Evolutionary conservation across 1,140 invertebrate genomes (phyloP), one percentile per base, ranked within the genome.

Genomic region (Stenopsyche tienmushanensis): DNA sequence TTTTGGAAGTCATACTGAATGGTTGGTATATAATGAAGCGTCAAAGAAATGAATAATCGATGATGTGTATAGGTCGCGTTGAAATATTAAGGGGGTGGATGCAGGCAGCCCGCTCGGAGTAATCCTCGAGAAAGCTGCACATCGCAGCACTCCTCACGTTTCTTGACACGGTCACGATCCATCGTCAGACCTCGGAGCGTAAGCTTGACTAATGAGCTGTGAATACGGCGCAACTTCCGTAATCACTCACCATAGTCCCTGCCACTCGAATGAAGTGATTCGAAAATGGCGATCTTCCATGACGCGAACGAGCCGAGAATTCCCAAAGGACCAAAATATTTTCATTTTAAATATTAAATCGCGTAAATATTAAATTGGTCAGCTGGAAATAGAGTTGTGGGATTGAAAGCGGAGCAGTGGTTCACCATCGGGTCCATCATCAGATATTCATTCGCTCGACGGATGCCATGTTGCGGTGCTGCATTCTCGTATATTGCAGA

Each of bases 151-250:
- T 24, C 8, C 54, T 50, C 68, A 70, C 68, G 68, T 54, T 24
- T 21, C 54, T 10, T 50, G 10, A 45, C 34, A 24, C 57, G 57
- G 57, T 53, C 42, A 41, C 60, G 25, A 41, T 21, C 17, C 41
- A 17, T 24, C 21, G 23, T 3, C 20, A 26, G 15, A n/a, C n/a
- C n/a, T n/a, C n/a, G 29, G 29, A 18, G 1, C 20, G 20, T 65
- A 66, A 70, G 64, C 54, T 18, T 66, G 55, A 70, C 64, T 70
- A 70, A 70, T 70, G 68, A 70, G 41, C 24, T 21, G 41, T 44
- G 21, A n/a, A n/a, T n/a, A n/a, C n/a, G n/a, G n/a, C n/a, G n/a
- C n/a, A n/a, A n/a, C n/a, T n/a, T n/a, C n/a, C n/a, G n/a, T n/a
- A n/a, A n/a, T n/a, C n/a, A n/a, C n/a, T n/a, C n/a, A n/a, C n/a